Evolutionary conservation across 64 coral and sea anemone genomes (phyloP).

Genomic region (Trachythela sp.): DNA sequence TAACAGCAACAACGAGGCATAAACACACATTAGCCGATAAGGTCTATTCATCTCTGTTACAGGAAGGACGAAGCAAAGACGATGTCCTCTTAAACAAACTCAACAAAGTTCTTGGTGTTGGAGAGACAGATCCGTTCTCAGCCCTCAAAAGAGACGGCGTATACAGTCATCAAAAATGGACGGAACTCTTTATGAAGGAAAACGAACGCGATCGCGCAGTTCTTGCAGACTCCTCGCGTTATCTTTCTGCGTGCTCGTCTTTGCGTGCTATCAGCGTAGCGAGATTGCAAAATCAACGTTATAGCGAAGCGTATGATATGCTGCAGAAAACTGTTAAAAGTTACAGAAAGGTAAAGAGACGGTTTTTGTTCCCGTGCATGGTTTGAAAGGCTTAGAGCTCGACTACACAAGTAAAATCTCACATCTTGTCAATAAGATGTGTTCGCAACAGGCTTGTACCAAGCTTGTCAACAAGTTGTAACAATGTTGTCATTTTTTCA

Average conservation of each 20-base stretch:
- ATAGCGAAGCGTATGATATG: constrained; percentile 16
- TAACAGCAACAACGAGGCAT: no score
- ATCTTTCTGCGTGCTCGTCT: constrained; percentile 14
- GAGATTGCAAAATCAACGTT: constrained; percentile 5
- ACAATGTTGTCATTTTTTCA: no score
- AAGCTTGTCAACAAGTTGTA: no score
- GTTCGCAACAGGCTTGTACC: no score
- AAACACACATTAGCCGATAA: no score
- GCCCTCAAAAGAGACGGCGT: not conserved
- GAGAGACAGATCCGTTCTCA: constrained; percentile 4
- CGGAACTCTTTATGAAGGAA: not conserved
- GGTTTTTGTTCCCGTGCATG: no score
- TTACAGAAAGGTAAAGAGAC: not conserved
- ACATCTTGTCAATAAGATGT: no score
- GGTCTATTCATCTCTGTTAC: not conserved
- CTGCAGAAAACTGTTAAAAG: not conserved
- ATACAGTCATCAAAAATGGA: constrained; percentile 9
- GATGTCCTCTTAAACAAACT: constrained; percentile 5
- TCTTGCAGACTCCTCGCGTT: constrained; percentile 20
- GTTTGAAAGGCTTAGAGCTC: no score
- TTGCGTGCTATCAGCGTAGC: constrained; percentile 20
- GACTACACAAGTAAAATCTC: no score
- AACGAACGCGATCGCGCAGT: not conserved
- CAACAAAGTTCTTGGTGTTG: constrained; percentile 12
- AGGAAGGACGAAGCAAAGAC: constrained; percentile 14